These are phyloP conservation scores for Macrotrachela quadricornifera DNA, from an alignment of 1,140 invertebrate genomes.

Conservation along the genomic window DNA sequence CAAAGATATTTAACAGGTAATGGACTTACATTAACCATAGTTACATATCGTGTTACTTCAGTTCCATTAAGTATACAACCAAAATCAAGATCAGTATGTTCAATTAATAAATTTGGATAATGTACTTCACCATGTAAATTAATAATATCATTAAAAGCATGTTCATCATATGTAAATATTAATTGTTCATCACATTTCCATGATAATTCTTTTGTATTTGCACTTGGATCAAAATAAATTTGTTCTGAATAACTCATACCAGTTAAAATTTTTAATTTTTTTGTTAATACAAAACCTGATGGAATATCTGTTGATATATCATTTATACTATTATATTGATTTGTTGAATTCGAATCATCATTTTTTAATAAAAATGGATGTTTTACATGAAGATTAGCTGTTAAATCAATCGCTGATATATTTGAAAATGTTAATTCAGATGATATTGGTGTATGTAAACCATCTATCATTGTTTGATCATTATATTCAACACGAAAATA, in stretches of 20 bases:
- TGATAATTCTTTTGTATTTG: too few relatives aligned
- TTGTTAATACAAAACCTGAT: too few relatives aligned
- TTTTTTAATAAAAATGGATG: conserved; percentile 21
- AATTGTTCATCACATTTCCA: too few relatives aligned
- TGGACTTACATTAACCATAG: conserved; percentile 29
- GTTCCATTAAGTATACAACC: conserved; percentile 31
- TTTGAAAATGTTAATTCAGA: conserved; percentile 21
- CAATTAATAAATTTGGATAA: conserved; percentile 29
- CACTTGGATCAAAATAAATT: too few relatives aligned
- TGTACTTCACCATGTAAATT: conserved; percentile 27
- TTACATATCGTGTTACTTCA: conserved; percentile 26
- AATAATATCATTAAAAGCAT: conserved; percentile 20
- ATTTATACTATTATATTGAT: too few relatives aligned
- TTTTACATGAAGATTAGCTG: conserved; percentile 17
- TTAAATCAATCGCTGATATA: conserved; percentile 26
- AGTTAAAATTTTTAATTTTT: too few relatives aligned
- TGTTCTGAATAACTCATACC: too few relatives aligned
- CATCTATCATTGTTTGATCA: too few relatives aligned
- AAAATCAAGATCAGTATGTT: conserved; percentile 25
- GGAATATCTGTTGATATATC: too few relatives aligned
- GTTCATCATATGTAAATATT: background rate
- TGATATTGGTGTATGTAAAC: too few relatives aligned
- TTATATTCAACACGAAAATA: conserved; percentile 4
- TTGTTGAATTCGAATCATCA: conserved; percentile 9
- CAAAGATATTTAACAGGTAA: conserved; percentile 25